phyloP scores from a whole-genome alignment of 2,113 vertebrate species.

The Etheostoma spectabile region DNA sequence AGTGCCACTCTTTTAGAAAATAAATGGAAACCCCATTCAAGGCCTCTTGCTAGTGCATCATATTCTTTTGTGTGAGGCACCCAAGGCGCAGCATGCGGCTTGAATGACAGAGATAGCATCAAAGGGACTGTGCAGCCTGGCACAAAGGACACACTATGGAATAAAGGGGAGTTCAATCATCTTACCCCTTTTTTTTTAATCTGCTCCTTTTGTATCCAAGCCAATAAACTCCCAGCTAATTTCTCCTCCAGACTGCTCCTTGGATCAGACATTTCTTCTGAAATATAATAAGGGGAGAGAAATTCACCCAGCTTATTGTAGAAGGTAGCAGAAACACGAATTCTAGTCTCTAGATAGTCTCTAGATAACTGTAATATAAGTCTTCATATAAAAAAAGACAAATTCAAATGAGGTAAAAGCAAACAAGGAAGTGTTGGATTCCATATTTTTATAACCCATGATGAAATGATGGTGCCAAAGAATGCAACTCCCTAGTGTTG shows the following conservation, averaged over 20 bases:
- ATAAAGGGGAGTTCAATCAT: constrained; percentile 80
- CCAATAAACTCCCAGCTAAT: constrained; percentile 72
- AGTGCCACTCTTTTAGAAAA: constrained; percentile 60
- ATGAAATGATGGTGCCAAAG: constrained; percentile 55
- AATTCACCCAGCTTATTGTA: constrained; percentile 31
- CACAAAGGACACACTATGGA: constrained; percentile 74
- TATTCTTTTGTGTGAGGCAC: constrained; percentile 74
- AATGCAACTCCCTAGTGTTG: constrained; percentile 45
- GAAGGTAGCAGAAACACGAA: constrained; percentile 9
- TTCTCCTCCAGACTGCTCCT: constrained; percentile 62
- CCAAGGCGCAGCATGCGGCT: constrained; percentile 53
- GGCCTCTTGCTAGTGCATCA: constrained; percentile 70
- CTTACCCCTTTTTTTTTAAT: constrained; percentile 75
- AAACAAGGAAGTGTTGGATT: constrained; percentile 49
- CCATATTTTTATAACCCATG: constrained; percentile 46
- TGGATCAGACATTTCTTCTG: constrained; percentile 49
- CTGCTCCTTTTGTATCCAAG: constrained; percentile 71
- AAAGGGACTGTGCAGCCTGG: constrained; percentile 70
- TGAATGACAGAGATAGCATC: constrained; percentile 77
- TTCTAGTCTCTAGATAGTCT: constrained; percentile 40
- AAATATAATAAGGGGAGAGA: constrained; percentile 63
- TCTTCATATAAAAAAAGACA: constrained; percentile 37
- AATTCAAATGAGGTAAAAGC: constrained; percentile 53
- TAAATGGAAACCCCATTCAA: constrained; percentile 64
- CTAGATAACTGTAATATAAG: constrained; percentile 42